Conservation (phyloP, 2,888 invertebrate genomes). For the Anthophora plumipes region DNA sequence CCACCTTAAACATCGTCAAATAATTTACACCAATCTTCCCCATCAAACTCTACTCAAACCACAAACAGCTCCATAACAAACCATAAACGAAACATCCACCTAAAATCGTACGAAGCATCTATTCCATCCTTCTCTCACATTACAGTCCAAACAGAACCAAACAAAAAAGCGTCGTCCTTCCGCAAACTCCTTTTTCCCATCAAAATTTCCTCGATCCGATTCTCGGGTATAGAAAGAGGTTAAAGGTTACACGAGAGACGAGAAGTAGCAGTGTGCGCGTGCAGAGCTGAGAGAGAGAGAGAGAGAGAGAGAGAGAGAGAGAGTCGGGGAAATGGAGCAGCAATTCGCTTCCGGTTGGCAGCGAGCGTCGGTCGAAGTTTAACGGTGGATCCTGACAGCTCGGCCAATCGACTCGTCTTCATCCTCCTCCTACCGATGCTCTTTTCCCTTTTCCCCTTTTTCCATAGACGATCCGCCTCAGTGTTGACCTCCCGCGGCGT, state of each 20-base stretch:
- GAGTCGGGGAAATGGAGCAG: conserved; percentile 65
- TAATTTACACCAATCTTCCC: not conserved
- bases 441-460: conserved; percentile 51
- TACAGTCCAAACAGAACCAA: too few species aligned
- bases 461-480: conserved; percentile 43
- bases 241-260: conserved; percentile 1
- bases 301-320: too few species aligned
- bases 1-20: not conserved
- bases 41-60: not conserved
- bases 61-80: not conserved
- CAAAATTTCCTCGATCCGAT: not conserved
- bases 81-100: not conserved
- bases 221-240: conserved; percentile 2
- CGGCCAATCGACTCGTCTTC: conserved; percentile 55
- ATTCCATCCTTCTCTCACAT: not conserved
- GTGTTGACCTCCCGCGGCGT: conserved; percentile 78
- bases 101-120: not conserved
- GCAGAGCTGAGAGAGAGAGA: conserved; percentile 19
- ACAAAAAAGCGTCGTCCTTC: not conserved
- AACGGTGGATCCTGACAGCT: conserved; percentile 73
- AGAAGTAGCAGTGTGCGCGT: conserved; percentile 17
- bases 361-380: conserved; percentile 61
- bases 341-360: conserved; percentile 56
- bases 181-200: not conserved
- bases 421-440: conserved; percentile 1